Evolutionary conservation across 2,888 invertebrate species (phyloP), one percentile per base, ranked within the genome.

Genomic region (Caenorhabditis imperialis): DNA sequence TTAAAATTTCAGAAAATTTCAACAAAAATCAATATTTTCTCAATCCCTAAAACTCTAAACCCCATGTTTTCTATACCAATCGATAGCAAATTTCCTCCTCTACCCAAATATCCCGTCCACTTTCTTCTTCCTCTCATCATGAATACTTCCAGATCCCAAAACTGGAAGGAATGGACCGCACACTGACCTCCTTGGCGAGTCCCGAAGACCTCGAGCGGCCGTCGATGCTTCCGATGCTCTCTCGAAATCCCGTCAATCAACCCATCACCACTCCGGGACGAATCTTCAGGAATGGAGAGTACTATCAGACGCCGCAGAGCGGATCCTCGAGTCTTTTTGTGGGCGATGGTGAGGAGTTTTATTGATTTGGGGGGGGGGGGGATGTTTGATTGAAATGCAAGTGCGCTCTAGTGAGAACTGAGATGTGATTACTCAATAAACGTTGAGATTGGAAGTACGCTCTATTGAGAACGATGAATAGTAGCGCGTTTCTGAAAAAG

Each of bases 121-220:
- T 27, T 30, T 27, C 8, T 4, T 2, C 16, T 25, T 27, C 25
- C 27, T 48, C 16, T 7, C 48, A 48, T 27, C n/a, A 5, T 10
- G 12, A 35, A 35, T 53, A 18, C 10, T n/a, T 57, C 16, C 35
- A 63, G 65, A 58, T 67, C n/a, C 44, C 48, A 14, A 67, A 74
- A 50, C 27, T 67, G n/a, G 65, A 58, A 20, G 5, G 2, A 20
- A 22, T 33, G 37, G 70, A 70, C 27, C 63, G 51, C 1, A 70
- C 65, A 8, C 51, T 75, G 22, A 18, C 69, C 1, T 48, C 62
- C 0, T 18, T 65, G 35, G 58, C 58, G 5, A 12, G 27, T n/a
- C 2, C 22, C 1, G 58, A 58, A 27, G 63, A 70, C 25, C 33
- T 75, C 7, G 75, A 75, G 23, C 58, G 75, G 10, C 75, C 75